These are phyloP conservation scores for Schlechtendalia chinensis DNA, from an alignment of 1,140 invertebrate genomes.

Conservation along the genomic window DNA sequence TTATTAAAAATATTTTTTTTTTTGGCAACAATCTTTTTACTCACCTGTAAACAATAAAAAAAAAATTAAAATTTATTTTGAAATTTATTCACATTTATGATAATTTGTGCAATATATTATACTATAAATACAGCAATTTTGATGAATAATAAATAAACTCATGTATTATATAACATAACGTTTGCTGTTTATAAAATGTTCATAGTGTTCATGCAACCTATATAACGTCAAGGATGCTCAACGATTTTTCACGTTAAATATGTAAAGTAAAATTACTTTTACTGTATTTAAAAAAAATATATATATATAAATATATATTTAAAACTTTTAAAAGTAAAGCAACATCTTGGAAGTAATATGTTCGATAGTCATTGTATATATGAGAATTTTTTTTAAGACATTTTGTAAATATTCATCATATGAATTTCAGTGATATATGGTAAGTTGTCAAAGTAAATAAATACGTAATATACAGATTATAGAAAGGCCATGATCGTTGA, in stretches of 20 bases:
- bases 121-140: no score
- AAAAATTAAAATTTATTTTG: neutral
- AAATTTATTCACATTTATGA: no score
- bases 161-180: no score
- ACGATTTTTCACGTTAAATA: no score
- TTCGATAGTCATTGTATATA: neutral
- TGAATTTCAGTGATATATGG: neutral
- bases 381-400: neutral
- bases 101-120: no score
- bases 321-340: neutral
- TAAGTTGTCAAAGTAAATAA: neutral
- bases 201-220: no score
- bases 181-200: no score
- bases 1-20: no score
- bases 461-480: neutral
- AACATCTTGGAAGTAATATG: neutral
- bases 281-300: neutral
- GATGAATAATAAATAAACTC: no score
- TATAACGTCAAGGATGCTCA: no score
- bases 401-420: slow-evolving; percentile 28
- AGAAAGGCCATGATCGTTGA: neutral
- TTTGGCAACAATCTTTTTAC: neutral
- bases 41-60: neutral
- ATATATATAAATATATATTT: neutral
- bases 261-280: neutral